Base-by-base conservation (phyloP, 2,113 vertebrate genomes). In the Pristiophorus japonicus region DNA sequence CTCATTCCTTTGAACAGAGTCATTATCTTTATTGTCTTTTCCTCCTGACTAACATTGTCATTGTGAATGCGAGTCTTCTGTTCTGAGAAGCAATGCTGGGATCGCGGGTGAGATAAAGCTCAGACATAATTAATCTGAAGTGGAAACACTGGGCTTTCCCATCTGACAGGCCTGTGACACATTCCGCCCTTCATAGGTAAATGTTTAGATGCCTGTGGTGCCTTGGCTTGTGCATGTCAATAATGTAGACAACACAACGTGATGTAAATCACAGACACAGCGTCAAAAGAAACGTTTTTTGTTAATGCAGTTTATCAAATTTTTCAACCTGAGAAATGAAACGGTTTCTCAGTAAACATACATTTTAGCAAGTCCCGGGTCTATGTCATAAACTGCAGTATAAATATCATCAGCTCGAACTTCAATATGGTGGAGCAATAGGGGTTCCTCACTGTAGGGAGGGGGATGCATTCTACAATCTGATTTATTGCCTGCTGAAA, bases 361-460 rank as follows among this genome's bases (percentile, higher is more conserved):
- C 38, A 81, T 42, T 81, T 16, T 42, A 42, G 78, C 20, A 81
- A 42, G 78, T 81, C 38, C 38, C 18, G 38, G 38, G 38, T 81
- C 38, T 42, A 81, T 20, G 38, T 42, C 12, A 42, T 42, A 81
- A 81, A 81, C 78, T 42, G 78, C 38, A 81, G 38, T 42, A 81
- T 42, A 81, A 81, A 78, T 78, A 78, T 78, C n/a, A 38, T 81
- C 78, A 42, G 78, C 78, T 81, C 20, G 38, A 5, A 20, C 4
- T 42, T 81, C 78, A 81, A 81, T 81, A 42, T 81, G 78, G 78
- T 81, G 78, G 38, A 81, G n/a, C 78, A 81, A 81, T 81, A 42
- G 78, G 78, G 78, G 78, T 81, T 42, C 78, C 22, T 81, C 78
- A 7, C 18, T 6, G 42, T 20, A 20, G 38, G 78, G 38, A 81